Conservation (phyloP, 2,113 vertebrate genomes). For the Scomber japonicus region DNA sequence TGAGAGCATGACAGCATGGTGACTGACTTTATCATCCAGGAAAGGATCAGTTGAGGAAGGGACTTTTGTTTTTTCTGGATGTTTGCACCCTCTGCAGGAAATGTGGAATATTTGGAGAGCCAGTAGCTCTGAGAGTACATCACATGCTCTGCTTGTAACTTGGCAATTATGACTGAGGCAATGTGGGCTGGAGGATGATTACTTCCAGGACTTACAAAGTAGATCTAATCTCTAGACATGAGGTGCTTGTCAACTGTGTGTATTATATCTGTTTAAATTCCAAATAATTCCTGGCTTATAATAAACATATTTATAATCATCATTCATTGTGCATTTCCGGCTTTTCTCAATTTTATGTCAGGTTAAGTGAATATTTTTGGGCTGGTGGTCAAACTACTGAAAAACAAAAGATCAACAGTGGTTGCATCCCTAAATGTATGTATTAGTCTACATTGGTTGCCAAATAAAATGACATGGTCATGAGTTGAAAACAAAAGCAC, state of each 20-base stretch:
- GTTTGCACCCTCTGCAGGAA: slow-evolving; percentile 10
- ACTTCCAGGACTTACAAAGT: background rate
- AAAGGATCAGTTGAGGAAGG: slow-evolving; percentile 3
- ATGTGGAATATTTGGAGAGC: background rate
- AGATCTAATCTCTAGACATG: background rate
- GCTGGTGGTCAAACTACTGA: no score
- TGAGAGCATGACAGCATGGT: background rate
- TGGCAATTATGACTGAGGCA: background rate
- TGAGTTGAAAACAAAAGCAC: no score
- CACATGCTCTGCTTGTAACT: background rate
- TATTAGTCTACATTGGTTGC: background rate
- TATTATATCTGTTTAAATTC: background rate
- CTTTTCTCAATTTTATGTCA: no score
- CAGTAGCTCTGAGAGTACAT: background rate
- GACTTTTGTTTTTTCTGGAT: background rate
- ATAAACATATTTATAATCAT: background rate
- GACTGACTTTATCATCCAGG: background rate
- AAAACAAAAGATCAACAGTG: background rate
- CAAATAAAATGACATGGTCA: no score
- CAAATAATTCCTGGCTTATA: background rate
- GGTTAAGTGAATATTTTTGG: no score
- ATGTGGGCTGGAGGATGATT: background rate
- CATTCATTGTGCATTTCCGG: no score
- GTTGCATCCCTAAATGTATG: background rate
- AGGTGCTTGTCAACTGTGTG: background rate